Evolutionary conservation across 2,888 invertebrate species (phyloP).

Genomic region (Leptopilina drosophilae): DNA sequence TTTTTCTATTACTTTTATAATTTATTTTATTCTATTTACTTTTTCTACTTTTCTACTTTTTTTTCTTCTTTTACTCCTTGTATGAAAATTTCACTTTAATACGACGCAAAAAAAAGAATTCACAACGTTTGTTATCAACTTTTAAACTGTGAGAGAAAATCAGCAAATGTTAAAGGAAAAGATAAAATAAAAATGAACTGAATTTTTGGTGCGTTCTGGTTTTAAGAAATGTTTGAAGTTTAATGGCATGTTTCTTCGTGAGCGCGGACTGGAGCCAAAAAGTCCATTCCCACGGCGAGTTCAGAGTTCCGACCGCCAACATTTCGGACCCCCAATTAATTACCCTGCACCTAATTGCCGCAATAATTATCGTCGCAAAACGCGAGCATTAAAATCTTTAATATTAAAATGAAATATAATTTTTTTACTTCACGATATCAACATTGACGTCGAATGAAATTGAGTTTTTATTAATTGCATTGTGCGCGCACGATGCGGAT

Average conservation of each 20-base stretch:
- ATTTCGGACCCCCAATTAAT: slow-evolving; percentile 68
- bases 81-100: no score
- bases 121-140: not conserved
- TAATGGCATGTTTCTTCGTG: slow-evolving; percentile 51
- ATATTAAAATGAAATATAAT: slow-evolving; percentile 44
- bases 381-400: slow-evolving; percentile 51
- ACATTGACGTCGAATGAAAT: no score
- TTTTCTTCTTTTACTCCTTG: no score
- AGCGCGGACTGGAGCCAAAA: slow-evolving; percentile 55
- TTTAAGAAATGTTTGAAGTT: slow-evolving; percentile 22
- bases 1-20: no score
- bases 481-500: no score
- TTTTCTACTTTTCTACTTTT: no score
- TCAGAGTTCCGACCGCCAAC: slow-evolving; percentile 35
- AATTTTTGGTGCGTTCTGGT: slow-evolving; percentile 6
- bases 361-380: slow-evolving; percentile 64
- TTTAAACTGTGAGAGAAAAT: not conserved
- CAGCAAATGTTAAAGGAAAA: not conserved
- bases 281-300: slow-evolving; percentile 56
- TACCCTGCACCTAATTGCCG: slow-evolving; percentile 65
- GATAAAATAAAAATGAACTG: not conserved
- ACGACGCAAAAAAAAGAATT: not conserved
- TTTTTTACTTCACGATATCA: not conserved
- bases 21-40: no score
- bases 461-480: no score